Evolutionary conservation across 2,888 invertebrate genomes (phyloP).

Genomic region (Dastarcus helophoroides): DNA sequence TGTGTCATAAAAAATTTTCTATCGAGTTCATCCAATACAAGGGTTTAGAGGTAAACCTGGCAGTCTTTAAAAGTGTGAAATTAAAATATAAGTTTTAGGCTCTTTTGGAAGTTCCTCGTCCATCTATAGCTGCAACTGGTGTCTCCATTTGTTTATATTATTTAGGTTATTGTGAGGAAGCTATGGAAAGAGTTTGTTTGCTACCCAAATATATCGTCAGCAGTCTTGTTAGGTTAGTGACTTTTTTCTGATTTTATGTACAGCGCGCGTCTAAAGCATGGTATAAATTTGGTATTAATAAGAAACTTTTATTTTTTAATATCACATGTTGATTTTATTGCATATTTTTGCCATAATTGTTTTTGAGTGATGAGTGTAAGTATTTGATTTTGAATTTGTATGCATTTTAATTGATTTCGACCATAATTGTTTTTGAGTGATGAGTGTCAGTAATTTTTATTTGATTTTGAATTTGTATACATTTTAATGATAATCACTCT

Average conservation of each 20-base stretch:
- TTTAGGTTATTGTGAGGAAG: slow-evolving; percentile 92
- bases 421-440: too few relatives aligned
- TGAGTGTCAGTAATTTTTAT: too few relatives aligned
- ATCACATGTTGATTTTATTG: too few relatives aligned
- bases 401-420: too few relatives aligned
- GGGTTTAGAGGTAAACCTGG: slow-evolving; percentile 57
- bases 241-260: slow-evolving; percentile 2
- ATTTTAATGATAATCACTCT: too few relatives aligned
- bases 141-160: slow-evolving; percentile 95
- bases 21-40: slow-evolving; percentile 87
- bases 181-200: slow-evolving; percentile 90
- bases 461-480: too few relatives aligned
- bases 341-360: too few relatives aligned
- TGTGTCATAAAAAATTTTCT: slow-evolving; percentile 97
- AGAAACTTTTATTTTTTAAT: too few relatives aligned
- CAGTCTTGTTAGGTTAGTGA: slow-evolving; percentile 58
- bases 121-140: slow-evolving; percentile 91
- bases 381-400: too few relatives aligned
- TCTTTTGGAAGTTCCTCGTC: slow-evolving; percentile 80
- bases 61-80: slow-evolving; percentile 4
- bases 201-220: slow-evolving; percentile 67
- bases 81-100: slow-evolving; percentile 40
- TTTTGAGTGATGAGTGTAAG: too few relatives aligned
- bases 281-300: too few relatives aligned
- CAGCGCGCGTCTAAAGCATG: too few relatives aligned